Percentiles rank a stretch among this genome's conserved stretches.
These are phyloP conservation scores for Octopus sinensis DNA, from an alignment of 1,140 invertebrate genomes.

Conservation along the genomic window DNA sequence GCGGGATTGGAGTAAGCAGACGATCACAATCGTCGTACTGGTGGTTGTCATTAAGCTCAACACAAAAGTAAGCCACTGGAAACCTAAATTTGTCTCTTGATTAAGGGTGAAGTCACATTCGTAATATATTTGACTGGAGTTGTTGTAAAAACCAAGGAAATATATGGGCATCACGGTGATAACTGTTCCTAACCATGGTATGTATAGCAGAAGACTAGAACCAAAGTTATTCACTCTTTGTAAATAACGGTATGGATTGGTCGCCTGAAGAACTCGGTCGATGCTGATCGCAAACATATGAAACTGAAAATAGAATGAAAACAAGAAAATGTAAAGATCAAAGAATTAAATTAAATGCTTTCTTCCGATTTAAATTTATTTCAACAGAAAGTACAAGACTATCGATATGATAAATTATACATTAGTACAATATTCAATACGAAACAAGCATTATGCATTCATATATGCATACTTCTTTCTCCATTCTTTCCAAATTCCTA, in stretches of 20 bases:
- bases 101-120: not conserved
- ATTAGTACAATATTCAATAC: too few relatives aligned
- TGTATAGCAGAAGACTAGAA: not conserved
- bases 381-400: too few relatives aligned
- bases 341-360: too few relatives aligned
- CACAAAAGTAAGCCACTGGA: not conserved
- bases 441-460: too few relatives aligned
- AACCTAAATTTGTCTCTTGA: not conserved
- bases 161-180: not conserved
- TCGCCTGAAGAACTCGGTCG: conserved; percentile 1
- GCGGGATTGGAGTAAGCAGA: not conserved
- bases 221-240: not conserved
- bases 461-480: too few relatives aligned
- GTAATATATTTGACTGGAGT: not conserved
- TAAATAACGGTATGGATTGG: not conserved
- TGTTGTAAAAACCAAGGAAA: not conserved
- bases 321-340: not conserved
- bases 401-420: too few relatives aligned
- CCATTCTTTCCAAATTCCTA: too few relatives aligned
- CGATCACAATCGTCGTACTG: not conserved
- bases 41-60: not conserved
- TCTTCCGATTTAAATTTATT: too few relatives aligned
- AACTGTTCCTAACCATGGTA: not conserved
- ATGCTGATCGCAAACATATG: not conserved
- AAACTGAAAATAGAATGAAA: not conserved